A percentile compares a stretch with the other conserved stretches of the same genome.
These are phyloP conservation scores for Chaetura pelagica DNA, from an alignment of 2,113 vertebrate genomes.

Conservation along the genomic window DNA sequence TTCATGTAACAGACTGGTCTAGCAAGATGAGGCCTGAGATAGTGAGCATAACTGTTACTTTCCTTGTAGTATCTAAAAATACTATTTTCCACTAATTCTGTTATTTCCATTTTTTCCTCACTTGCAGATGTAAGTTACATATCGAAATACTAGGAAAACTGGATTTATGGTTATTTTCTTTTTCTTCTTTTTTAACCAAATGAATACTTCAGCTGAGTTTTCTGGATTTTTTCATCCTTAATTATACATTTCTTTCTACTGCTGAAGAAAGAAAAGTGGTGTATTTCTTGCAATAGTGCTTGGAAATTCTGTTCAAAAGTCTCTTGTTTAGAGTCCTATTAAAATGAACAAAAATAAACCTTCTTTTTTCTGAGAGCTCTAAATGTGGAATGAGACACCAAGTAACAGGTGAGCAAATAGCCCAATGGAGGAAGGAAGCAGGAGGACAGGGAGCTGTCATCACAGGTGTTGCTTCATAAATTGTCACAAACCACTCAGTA, in stretches of 20 bases:
- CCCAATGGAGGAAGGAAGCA: neutral
- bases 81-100: neutral
- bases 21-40: neutral
- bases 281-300: neutral
- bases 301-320: neutral
- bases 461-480: neutral
- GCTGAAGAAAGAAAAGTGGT: neutral
- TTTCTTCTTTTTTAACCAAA: neutral
- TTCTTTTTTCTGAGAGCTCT: neutral
- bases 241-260: neutral
- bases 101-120: neutral
- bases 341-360: neutral
- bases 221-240: neutral
- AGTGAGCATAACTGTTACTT: neutral
- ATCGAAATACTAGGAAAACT: neutral
- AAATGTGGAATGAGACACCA: neutral
- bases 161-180: neutral
- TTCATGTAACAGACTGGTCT: neutral
- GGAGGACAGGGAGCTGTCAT: neutral
- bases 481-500: neutral
- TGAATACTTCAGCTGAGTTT: neutral
- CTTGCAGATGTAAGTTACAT: neutral
- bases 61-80: neutral
- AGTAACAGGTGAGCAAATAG: slow-evolving; percentile 39
- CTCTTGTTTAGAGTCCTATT: neutral